Evolutionary conservation across 2,113 vertebrate genomes (phyloP).

Genomic region (Hippocampus guttulatus): DNA sequence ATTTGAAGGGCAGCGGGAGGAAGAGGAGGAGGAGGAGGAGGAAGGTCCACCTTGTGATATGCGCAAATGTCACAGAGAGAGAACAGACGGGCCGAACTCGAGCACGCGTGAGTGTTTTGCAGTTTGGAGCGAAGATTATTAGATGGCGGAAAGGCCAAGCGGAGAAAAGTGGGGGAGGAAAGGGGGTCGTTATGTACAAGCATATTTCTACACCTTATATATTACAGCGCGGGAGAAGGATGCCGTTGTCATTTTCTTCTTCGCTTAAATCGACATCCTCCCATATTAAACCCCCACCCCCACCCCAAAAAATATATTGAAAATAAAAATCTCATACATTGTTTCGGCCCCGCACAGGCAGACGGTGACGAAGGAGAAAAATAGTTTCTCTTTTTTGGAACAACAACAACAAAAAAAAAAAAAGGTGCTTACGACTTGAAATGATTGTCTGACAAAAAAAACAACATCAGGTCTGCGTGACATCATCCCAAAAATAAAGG

Average conservation of each 20-base stretch:
- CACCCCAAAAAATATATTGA: constrained; percentile 79
- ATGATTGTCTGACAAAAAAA: constrained; percentile 98
- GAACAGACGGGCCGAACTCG: constrained; percentile 67
- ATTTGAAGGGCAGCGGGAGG: constrained; percentile 66
- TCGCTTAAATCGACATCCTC: constrained; percentile 98
- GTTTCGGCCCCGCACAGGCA: constrained; percentile 96
- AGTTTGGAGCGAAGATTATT: constrained; percentile 84
- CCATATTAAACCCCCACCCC: constrained; percentile 75
- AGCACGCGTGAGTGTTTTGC: constrained; percentile 68
- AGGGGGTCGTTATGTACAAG: constrained; percentile 92
- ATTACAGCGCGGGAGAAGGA: constrained; percentile 99
- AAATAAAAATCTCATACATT: constrained; percentile 99
- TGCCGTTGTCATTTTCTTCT: constrained; percentile 61
- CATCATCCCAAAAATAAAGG: constrained; percentile 59
- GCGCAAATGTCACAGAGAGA: constrained; percentile 72
- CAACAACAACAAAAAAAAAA: constrained; percentile 42
- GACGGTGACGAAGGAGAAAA: constrained; percentile 86
- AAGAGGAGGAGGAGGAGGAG: constrained; percentile 9
- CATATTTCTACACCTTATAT: constrained; percentile 98
- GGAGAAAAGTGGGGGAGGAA: constrained; percentile 79
- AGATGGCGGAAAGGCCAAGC: constrained; percentile 84
- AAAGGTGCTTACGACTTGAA: constrained; percentile 99
- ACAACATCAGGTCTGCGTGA: constrained; percentile 84
- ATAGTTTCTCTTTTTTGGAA: constrained; percentile 39
- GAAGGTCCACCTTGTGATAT: constrained; percentile 52